Base-by-base conservation (phyloP, 2,797 vertebrate genomes). In the Crotalus adamanteus region DNA sequence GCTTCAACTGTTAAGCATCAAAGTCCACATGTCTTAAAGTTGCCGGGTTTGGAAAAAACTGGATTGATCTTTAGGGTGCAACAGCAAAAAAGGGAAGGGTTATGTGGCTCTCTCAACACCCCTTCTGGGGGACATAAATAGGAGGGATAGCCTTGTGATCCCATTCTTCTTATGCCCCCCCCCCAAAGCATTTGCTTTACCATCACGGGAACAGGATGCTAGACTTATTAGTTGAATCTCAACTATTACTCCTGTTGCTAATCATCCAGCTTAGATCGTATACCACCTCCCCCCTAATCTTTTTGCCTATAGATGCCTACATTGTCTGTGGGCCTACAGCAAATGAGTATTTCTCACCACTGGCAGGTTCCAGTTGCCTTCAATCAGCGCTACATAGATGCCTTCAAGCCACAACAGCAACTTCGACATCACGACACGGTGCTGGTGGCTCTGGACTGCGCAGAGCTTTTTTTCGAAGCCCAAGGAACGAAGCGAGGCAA, bases 391-490 rank as follows among this genome's bases (percentile, higher is more conserved):
- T 95, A 96, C 28, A 2, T 96, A 12, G 94, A 95, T 1, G 53
- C 55, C 11, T 96, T 96, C 69, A 89, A 95, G 88, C 94, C 95
- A 31, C 94, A 94, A 89, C 85, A 93, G 53, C 56, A 26, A 2
- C 22, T 94, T 25, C 69, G 28, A 55, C 91, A 94, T 59, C 88
- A 92, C 6, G 73, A 91, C 2, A 56, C 92, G 7, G 26, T 91
- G 2, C 91, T 95, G n/a, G 95, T 94, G 12, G 85, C 94, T 37
- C 83, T 95, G 91, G 95, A 96, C n/a, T 96, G 96, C 16, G 90
- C 95, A 11, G 94, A 95, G 87, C 87, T 96, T 9, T 92, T 96
- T 56, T 96, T 96, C 16, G 95, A 96, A 86, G 95, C 93, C 1
- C 93, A 94, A 47, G 93, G 86, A 93, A 53, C 18, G 42, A 37